These are phyloP conservation scores for Rhagologus leucostigma DNA, from an alignment of 2,113 vertebrate species.

Conservation along the genomic window DNA sequence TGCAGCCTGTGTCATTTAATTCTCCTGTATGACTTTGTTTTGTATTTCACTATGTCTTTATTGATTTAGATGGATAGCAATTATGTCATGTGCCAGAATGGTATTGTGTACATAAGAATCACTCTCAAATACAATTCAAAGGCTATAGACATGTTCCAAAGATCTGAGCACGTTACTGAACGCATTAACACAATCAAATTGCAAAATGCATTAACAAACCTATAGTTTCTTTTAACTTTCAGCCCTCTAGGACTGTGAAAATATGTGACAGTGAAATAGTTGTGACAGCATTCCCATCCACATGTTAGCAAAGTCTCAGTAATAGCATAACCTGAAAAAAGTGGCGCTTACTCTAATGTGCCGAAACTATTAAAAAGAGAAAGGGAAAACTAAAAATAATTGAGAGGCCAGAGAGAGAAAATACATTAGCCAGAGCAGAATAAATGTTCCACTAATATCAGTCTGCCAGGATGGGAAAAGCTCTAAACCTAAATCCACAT, in stretches of 20 bases:
- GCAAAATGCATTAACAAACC: background rate
- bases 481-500: conserved; percentile 53
- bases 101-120: background rate
- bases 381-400: conserved; percentile 7
- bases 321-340: background rate
- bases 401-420: background rate
- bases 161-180: background rate
- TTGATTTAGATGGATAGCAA: background rate
- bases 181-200: background rate
- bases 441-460: background rate
- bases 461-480: background rate
- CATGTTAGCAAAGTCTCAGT: background rate
- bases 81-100: background rate
- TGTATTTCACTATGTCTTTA: background rate
- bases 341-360: background rate
- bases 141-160: background rate
- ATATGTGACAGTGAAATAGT: background rate
- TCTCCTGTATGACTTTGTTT: conserved; percentile 3
- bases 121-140: background rate
- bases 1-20: background rate
- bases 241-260: background rate
- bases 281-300: background rate
- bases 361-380: background rate
- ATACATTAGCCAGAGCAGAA: conserved; percentile 3
- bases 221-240: background rate